Evolutionary conservation across 2,113 vertebrate species (phyloP).

Genomic region (Sebastes schlegelii): DNA sequence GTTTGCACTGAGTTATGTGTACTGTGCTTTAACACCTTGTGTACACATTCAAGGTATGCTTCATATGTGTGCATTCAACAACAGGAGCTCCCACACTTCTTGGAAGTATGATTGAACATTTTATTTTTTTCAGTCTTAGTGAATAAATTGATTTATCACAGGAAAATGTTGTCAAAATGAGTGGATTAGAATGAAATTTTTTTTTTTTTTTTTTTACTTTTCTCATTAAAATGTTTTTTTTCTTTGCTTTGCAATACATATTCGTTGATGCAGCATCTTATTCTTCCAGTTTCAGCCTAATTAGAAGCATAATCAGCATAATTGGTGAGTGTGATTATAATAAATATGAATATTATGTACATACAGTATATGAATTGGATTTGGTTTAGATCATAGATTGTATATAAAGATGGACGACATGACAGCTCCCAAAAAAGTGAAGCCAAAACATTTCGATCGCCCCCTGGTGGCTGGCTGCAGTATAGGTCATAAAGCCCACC

Average conservation of each 20-base stretch:
- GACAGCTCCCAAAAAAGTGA: too few species aligned
- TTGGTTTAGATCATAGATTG: neutral
- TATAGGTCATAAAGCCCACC: too few species aligned
- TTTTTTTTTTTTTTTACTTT: neutral
- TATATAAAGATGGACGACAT: too few species aligned
- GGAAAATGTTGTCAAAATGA: neutral
- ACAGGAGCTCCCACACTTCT: conserved; percentile 12
- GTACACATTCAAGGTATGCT: conserved; percentile 72
- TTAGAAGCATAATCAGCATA: neutral
- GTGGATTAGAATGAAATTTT: neutral
- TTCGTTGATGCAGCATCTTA: neutral
- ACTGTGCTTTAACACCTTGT: conserved; percentile 68
- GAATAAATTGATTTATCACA: neutral
- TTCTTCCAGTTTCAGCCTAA: neutral
- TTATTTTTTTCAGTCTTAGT: conserved; percentile 1
- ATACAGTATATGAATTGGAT: neutral
- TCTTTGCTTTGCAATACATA: neutral
- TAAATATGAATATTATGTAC: neutral
- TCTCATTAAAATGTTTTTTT: neutral
- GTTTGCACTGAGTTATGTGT: conserved; percentile 65
- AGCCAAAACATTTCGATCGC: too few species aligned
- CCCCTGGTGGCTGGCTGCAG: too few species aligned
- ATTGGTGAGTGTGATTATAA: neutral
- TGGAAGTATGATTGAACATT: conserved; percentile 1
- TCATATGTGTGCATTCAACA: conserved; percentile 41